phyloP scores from a whole-genome alignment of 2,113 vertebrate species.

The Nerophis ophidion region DNA sequence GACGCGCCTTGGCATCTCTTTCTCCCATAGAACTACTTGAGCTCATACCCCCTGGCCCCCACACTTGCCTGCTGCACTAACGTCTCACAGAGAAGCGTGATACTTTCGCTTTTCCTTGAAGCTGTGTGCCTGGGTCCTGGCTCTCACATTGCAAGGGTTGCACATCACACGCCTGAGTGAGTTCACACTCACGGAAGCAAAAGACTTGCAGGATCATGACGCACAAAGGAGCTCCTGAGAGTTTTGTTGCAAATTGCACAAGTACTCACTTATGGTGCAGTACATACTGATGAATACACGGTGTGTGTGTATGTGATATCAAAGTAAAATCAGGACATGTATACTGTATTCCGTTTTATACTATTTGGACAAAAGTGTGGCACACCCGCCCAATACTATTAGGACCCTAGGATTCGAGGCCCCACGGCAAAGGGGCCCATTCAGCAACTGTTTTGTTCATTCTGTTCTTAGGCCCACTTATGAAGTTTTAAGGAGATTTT shows the following conservation, averaged over 20 bases:
- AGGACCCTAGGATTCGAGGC: no score
- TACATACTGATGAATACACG: slow-evolving; percentile 4
- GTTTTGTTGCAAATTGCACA: slow-evolving; percentile 1
- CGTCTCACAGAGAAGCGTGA: slow-evolving; percentile 30
- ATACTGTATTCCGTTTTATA: no score
- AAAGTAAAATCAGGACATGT: no score
- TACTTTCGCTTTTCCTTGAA: slow-evolving; percentile 2
- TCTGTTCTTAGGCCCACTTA: no score
- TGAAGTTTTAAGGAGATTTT: no score
- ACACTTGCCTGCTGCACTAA: slow-evolving; percentile 55
- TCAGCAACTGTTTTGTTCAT: no score
- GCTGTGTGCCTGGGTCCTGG: slow-evolving; percentile 14
- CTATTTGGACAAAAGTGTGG: no score
- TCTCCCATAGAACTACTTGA: slow-evolving; percentile 18
- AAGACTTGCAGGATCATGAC: slow-evolving; percentile 10
- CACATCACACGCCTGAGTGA: slow-evolving; percentile 19
- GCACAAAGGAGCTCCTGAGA: slow-evolving; percentile 12
- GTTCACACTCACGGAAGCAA: slow-evolving; percentile 20
- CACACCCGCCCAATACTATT: no score
- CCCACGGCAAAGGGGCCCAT: no score
- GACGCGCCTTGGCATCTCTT: slow-evolving; percentile 31
- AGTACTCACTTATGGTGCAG: slow-evolving; percentile 3
- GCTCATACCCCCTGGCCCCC: slow-evolving; percentile 15
- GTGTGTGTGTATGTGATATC: no score
- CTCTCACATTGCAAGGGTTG: slow-evolving; percentile 14